A percentile compares a stretch with the other conserved stretches of the same genome.
phyloP scores from a whole-genome alignment of 2,888 invertebrate genomes.

The Proisotoma minuta region DNA sequence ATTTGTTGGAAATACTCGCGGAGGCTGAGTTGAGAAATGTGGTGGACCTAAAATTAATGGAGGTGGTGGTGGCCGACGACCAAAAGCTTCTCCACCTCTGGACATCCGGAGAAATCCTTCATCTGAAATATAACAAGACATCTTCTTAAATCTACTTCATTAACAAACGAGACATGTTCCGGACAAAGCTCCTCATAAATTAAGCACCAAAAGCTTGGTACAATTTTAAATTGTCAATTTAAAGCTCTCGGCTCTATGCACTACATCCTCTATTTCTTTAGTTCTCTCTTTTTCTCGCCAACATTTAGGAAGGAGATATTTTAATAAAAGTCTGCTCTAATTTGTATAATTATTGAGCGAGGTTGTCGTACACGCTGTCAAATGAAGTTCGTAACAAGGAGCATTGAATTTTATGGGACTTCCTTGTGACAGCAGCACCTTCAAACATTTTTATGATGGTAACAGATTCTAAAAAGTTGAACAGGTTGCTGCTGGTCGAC shows the following conservation, averaged over 20 bases:
- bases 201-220: not conserved
- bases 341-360: not conserved
- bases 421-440: too few species aligned
- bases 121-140: conserved; percentile 41
- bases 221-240: too few species aligned
- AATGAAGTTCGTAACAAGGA: too few species aligned
- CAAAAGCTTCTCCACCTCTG: conserved; percentile 48
- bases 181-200: not conserved
- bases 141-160: conserved; percentile 5
- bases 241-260: too few species aligned
- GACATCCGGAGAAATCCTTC: conserved; percentile 48
- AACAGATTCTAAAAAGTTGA: conserved; percentile 5
- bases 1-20: conserved; percentile 40
- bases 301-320: too few species aligned
- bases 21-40: conserved; percentile 47
- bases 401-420: too few species aligned
- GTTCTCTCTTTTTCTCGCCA: too few species aligned
- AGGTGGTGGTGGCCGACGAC: conserved; percentile 47
- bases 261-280: too few species aligned
- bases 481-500: conserved; percentile 1
- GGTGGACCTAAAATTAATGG: conserved; percentile 46
- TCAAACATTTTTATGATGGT: not conserved
- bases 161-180: not conserved
- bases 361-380: not conserved
- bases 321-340: too few species aligned